Evolutionary conservation across 1,140 invertebrate genomes (phyloP).

Genomic region (Antheraea mylitta): DNA sequence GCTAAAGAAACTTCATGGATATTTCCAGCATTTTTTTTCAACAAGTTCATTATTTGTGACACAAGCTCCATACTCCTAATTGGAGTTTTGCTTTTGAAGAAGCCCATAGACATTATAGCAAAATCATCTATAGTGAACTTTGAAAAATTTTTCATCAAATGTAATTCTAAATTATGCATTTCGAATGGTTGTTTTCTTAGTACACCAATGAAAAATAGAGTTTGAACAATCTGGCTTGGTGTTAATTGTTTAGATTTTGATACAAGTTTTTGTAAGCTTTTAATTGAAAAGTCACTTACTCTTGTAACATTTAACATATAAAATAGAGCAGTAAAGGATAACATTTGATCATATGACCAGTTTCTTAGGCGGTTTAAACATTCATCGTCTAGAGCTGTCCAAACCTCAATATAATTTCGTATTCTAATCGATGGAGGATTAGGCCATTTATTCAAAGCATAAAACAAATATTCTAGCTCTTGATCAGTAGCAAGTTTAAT

Average conservation of each 20-base stretch:
- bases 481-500: conserved; percentile 67
- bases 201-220: conserved; percentile 78
- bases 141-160: conserved; percentile 63
- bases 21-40: conserved; percentile 52
- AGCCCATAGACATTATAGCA: conserved; percentile 80
- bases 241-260: conserved; percentile 72
- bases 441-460: conserved; percentile 64
- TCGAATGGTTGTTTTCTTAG: conserved; percentile 64
- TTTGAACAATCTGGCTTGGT: conserved; percentile 76
- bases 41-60: conserved; percentile 65
- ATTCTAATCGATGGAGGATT: conserved; percentile 55
- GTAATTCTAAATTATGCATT: conserved; percentile 80
- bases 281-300: conserved; percentile 64
- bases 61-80: conserved; percentile 74
- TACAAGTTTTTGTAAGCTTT: conserved; percentile 72
- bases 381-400: conserved; percentile 78
- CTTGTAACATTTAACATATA: conserved; percentile 68
- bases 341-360: conserved; percentile 66
- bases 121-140: conserved; percentile 79
- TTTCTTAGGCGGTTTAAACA: conserved; percentile 64
- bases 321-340: conserved; percentile 75
- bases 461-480: conserved; percentile 67
- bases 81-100: conserved; percentile 80
- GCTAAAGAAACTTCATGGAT: conserved; percentile 78
- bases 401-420: conserved; percentile 79